Conservation (phyloP, 2,888 invertebrate species). For the Poecilobothrus nobilitatus region DNA sequence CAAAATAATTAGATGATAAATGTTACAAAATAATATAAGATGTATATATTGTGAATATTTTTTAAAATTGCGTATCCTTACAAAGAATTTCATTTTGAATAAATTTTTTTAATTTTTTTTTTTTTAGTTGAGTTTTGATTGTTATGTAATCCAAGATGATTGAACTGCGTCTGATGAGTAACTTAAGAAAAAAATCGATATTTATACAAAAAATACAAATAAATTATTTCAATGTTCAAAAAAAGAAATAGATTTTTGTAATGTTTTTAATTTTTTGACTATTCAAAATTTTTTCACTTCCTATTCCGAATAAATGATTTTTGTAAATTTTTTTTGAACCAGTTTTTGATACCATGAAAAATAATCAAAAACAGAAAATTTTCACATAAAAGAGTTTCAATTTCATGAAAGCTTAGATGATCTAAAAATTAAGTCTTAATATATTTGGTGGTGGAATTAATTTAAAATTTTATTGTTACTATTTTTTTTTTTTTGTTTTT, state of each 20-base stretch:
- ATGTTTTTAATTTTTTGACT: not conserved
- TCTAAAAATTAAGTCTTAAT: not conserved
- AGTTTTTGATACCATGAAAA: not conserved
- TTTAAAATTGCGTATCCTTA: not conserved
- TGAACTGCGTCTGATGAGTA: not conserved
- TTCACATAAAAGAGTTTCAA: too few species aligned
- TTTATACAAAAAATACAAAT: conserved; percentile 1
- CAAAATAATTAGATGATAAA: too few species aligned
- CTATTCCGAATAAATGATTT: not conserved
- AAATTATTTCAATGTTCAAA: not conserved
- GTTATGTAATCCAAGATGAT: not conserved
- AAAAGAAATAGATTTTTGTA: not conserved
- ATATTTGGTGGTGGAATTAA: not conserved
- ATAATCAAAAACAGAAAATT: too few species aligned
- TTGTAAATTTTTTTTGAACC: not conserved
- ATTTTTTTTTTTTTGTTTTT: too few species aligned
- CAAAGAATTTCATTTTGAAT: conserved; percentile 4
- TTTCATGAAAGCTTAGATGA: too few species aligned
- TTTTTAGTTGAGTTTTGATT: not conserved
- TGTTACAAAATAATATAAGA: too few species aligned
- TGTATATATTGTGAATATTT: too few species aligned
- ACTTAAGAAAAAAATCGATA: not conserved
- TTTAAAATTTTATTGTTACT: not conserved
- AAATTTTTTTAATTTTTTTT: not conserved
- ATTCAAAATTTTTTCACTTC: not conserved